phyloP scores from a whole-genome alignment of 2,113 vertebrate genomes.

The Chaetodon trifascialis region DNA sequence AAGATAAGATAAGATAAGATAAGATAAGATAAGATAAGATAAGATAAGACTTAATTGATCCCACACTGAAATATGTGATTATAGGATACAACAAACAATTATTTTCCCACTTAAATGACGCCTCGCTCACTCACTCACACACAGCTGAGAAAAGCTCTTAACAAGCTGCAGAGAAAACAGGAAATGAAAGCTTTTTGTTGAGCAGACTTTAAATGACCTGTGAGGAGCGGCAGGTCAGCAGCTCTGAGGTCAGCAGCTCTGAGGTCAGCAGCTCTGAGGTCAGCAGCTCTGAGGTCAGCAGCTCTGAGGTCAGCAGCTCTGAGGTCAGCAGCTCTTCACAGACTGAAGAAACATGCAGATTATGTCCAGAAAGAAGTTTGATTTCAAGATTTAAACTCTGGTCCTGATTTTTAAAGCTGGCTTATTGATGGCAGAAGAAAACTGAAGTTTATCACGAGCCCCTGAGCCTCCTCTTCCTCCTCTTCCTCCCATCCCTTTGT shows the following conservation, averaged over 20 bases:
- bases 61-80: no score
- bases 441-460: background rate
- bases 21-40: no score
- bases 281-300: background rate
- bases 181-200: no score
- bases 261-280: background rate
- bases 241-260: background rate
- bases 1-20: no score
- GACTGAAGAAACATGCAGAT: no score
- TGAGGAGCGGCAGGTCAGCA: background rate
- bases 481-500: conserved; percentile 6
- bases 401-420: background rate
- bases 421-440: background rate
- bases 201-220: no score
- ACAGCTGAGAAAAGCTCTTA: no score
- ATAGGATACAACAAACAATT: no score
- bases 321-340: background rate
- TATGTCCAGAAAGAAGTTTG: no score
- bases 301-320: background rate
- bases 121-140: no score
- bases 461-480: background rate
- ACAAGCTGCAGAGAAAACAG: no score
- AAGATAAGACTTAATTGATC: no score
- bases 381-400: background rate
- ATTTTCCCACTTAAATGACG: background rate